Evolutionary conservation across 2,797 vertebrate genomes (phyloP).

Genomic region (Masticophis lateralis): DNA sequence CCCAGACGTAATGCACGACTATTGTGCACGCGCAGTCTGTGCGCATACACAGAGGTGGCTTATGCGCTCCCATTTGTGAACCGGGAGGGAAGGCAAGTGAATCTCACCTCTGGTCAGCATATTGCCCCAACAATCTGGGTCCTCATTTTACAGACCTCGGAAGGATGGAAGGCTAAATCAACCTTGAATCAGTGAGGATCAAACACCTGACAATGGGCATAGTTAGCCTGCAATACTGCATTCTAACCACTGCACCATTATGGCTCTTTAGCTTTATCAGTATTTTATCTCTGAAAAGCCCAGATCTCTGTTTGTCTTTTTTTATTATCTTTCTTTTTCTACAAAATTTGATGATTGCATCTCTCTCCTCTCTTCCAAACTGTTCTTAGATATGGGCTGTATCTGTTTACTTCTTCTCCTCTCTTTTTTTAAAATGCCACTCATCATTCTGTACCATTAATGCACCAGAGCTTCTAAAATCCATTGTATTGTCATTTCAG

Average conservation of each 20-base stretch:
- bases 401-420: constrained; percentile 49
- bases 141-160: neutral
- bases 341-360: constrained; percentile 37
- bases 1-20: no score
- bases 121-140: neutral
- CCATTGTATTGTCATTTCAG: constrained; percentile 57
- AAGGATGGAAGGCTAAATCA: neutral
- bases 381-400: constrained; percentile 31
- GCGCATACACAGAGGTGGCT: no score
- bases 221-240: neutral
- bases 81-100: no score
- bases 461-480: constrained; percentile 59
- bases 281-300: neutral
- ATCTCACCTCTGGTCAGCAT: neutral
- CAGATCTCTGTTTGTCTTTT: constrained; percentile 23
- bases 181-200: neutral
- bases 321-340: constrained; percentile 42
- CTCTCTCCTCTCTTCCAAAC: constrained; percentile 35
- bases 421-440: constrained; percentile 36
- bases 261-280: neutral
- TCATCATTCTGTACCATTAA: constrained; percentile 61
- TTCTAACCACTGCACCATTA: neutral
- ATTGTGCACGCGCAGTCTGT: no score
- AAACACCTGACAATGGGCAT: neutral
- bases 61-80: no score